Conservation (phyloP, 2,113 vertebrate species). For the Alligator mississippiensis region DNA sequence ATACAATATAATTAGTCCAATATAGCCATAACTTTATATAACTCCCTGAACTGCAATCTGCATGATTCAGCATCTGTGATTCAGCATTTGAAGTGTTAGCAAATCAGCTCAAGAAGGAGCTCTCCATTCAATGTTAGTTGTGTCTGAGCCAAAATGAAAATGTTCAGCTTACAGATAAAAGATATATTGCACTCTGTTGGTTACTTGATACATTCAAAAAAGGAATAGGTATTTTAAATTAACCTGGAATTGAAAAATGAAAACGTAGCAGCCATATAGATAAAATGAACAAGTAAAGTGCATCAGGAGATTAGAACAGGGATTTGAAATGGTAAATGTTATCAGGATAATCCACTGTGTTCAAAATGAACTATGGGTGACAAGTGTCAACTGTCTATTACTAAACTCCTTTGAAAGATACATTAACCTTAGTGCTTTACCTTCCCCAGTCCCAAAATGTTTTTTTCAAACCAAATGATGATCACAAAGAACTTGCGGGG, state of each 20-base stretch:
- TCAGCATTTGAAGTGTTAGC: slow-evolving; percentile 9
- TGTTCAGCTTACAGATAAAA: not conserved
- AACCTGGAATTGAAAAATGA: not conserved
- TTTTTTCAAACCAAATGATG: not conserved
- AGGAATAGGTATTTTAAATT: not conserved
- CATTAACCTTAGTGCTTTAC: not conserved
- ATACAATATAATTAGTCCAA: slow-evolving; percentile 34
- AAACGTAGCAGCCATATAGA: not conserved
- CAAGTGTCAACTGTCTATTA: not conserved
- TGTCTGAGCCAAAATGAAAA: not conserved
- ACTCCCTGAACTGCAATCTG: slow-evolving; percentile 9
- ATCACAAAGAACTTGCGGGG: not conserved
- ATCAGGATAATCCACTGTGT: not conserved
- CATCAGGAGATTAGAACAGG: not conserved
- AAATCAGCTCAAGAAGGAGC: not conserved
- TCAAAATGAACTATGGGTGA: not conserved
- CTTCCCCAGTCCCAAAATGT: not conserved
- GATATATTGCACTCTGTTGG: not conserved
- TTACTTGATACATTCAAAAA: not conserved
- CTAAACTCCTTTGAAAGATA: not conserved
- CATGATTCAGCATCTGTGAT: slow-evolving; percentile 4
- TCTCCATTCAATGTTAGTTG: rapidly evolving
- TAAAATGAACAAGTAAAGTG: not conserved
- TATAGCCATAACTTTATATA: slow-evolving; percentile 26
- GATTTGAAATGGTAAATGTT: not conserved